Evolutionary conservation across 2,888 invertebrate genomes (phyloP).

Genomic region (Odiellus spinosus): DNA sequence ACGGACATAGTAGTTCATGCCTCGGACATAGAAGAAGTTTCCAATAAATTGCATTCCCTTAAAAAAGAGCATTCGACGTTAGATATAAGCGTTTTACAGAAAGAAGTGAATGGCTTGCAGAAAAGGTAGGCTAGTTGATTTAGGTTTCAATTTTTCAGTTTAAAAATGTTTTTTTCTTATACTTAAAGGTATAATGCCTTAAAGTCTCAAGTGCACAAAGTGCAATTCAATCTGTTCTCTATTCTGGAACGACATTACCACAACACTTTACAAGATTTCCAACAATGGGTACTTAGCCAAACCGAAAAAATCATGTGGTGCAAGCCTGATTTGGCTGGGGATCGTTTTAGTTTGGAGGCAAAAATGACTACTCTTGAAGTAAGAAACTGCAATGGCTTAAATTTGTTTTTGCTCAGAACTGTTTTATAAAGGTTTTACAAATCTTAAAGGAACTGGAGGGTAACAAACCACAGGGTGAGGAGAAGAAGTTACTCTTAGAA

Average conservation of each 20-base stretch:
- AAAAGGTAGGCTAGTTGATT: constrained; percentile 38
- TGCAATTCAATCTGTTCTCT: constrained; percentile 44
- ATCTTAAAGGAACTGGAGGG: constrained; percentile 15
- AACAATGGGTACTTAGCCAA: constrained; percentile 59
- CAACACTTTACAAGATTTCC: constrained; percentile 64
- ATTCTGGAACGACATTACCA: constrained; percentile 74
- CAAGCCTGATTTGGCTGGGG: constrained; percentile 68
- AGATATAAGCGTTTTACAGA: constrained; percentile 37
- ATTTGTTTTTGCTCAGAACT: no score
- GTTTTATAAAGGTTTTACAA: constrained; percentile 2
- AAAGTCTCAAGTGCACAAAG: constrained; percentile 59
- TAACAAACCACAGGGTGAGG: constrained; percentile 11
- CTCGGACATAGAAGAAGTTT: constrained; percentile 49
- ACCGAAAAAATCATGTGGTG: constrained; percentile 86
- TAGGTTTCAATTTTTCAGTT: background rate
- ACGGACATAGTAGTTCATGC: constrained; percentile 50
- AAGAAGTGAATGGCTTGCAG: constrained; percentile 65
- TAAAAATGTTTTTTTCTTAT: no score
- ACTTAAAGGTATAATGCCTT: constrained; percentile 47
- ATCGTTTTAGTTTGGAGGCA: constrained; percentile 79
- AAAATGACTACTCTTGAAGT: constrained; percentile 46
- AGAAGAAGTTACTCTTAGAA: constrained; percentile 13
- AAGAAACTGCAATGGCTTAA: no score
- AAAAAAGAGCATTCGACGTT: constrained; percentile 35
- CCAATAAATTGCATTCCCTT: constrained; percentile 51